A percentile compares a stretch with the other conserved stretches of the same genome.
phyloP scores from a whole-genome alignment of 2,888 invertebrate genomes.

The Apantesis nais region DNA sequence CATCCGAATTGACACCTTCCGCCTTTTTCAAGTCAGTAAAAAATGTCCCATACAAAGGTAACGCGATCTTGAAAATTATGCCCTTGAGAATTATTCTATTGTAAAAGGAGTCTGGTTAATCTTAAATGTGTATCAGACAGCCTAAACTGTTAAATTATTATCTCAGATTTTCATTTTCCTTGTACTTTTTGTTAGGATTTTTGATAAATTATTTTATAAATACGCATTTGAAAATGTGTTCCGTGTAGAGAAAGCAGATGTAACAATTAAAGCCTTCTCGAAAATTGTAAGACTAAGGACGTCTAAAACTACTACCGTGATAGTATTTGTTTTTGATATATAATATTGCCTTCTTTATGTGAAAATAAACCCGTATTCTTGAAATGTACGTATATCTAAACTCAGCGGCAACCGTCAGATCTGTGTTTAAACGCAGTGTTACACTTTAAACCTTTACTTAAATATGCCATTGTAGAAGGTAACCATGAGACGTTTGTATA shows the following conservation, averaged over 20 bases:
- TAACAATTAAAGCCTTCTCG: background rate
- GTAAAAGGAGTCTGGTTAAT: background rate
- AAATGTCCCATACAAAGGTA: too few species aligned
- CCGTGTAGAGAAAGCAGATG: background rate
- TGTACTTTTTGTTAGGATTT: background rate
- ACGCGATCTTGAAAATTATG: background rate
- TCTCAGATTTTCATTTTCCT: background rate
- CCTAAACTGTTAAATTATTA: background rate
- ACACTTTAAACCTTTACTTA: conserved; percentile 37
- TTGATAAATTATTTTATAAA: background rate
- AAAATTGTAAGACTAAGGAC: too few species aligned
- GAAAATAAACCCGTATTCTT: background rate
- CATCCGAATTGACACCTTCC: too few species aligned
- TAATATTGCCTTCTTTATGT: background rate
- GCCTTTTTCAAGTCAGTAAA: too few species aligned
- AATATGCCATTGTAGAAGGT: conserved; percentile 40
- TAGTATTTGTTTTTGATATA: too few species aligned
- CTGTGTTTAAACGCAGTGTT: conserved; percentile 19
- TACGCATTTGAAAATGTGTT: background rate
- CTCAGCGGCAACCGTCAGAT: conserved; percentile 21
- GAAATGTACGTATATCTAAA: background rate
- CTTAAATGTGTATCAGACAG: background rate
- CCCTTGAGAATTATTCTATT: background rate
- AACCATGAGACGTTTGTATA: conserved; percentile 41
- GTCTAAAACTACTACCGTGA: too few species aligned